phyloP scores from a whole-genome alignment of 1,140 invertebrate genomes.

The Drosophila virilis region DNA sequence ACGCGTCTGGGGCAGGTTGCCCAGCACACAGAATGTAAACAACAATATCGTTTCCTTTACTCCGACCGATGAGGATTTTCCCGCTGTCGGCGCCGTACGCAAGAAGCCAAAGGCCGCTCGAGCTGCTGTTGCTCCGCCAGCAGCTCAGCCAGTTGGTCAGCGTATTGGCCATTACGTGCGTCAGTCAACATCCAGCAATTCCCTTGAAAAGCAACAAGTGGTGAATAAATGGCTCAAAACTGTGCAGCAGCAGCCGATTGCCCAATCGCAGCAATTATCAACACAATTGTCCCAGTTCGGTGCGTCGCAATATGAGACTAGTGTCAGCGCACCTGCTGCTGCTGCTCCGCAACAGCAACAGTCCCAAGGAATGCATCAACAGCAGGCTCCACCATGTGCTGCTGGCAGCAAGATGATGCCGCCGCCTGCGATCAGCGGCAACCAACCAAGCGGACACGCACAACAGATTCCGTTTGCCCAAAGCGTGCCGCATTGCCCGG shows the following conservation, averaged over 20 bases:
- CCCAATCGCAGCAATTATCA: not conserved
- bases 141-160: not conserved
- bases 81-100: constrained; percentile 28
- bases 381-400: not conserved
- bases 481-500: no score
- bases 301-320: not conserved
- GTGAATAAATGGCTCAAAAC: constrained; percentile 36
- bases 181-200: not conserved
- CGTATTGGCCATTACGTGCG: not conserved
- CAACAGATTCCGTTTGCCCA: not conserved
- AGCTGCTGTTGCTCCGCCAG: no score
- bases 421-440: not conserved
- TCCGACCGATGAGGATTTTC: constrained; percentile 30
- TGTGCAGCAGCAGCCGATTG: not conserved
- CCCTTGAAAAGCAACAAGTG: constrained; percentile 5
- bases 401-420: not conserved
- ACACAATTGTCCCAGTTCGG: not conserved
- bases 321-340: not conserved
- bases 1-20: not conserved
- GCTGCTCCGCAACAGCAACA: not conserved
- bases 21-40: not conserved
- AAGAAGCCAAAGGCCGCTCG: constrained; percentile 10
- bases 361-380: not conserved
- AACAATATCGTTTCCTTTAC: not conserved
- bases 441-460: not conserved